Conservation (phyloP, 2,113 vertebrate species). For the Thalassoma bifasciatum region DNA sequence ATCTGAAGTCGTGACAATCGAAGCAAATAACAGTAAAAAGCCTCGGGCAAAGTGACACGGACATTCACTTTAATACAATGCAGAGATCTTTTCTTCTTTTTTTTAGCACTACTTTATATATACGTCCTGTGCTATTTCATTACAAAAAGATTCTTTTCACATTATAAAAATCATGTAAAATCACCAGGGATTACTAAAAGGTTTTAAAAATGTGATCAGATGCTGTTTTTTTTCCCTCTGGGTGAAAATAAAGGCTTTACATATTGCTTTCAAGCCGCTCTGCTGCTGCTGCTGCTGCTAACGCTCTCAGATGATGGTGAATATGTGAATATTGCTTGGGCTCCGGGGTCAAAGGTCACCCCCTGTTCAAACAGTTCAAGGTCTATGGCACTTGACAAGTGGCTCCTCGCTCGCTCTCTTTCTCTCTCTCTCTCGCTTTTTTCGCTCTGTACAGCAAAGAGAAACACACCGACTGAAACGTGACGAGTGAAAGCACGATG, state of each 20-base stretch:
- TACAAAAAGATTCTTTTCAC: conserved; percentile 70
- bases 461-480: conserved; percentile 18
- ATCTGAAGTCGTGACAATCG: conserved; percentile 15
- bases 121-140: conserved; percentile 71
- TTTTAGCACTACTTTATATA: conserved; percentile 52
- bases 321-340: conserved; percentile 80
- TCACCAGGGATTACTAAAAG: conserved; percentile 79
- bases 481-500: conserved; percentile 76
- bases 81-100: conserved; percentile 43
- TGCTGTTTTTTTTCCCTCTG: conserved; percentile 49
- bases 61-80: conserved; percentile 64
- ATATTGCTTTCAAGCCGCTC: conserved; percentile 81
- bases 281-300: too few relatives aligned
- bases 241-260: conserved; percentile 74
- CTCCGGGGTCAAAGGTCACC: conserved; percentile 76
- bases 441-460: conserved; percentile 56
- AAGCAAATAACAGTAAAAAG: conserved; percentile 42
- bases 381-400: conserved; percentile 94
- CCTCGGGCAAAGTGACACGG: conserved; percentile 44
- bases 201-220: conserved; percentile 55
- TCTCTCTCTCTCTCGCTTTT: too few relatives aligned
- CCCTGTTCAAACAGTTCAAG: conserved; percentile 89
- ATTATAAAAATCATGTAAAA: conserved; percentile 84
- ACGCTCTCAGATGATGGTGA: conserved; percentile 59
- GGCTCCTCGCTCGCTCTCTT: too few relatives aligned